Conservation (phyloP, 2,113 vertebrate genomes). For the Saimiri boliviensis region DNA sequence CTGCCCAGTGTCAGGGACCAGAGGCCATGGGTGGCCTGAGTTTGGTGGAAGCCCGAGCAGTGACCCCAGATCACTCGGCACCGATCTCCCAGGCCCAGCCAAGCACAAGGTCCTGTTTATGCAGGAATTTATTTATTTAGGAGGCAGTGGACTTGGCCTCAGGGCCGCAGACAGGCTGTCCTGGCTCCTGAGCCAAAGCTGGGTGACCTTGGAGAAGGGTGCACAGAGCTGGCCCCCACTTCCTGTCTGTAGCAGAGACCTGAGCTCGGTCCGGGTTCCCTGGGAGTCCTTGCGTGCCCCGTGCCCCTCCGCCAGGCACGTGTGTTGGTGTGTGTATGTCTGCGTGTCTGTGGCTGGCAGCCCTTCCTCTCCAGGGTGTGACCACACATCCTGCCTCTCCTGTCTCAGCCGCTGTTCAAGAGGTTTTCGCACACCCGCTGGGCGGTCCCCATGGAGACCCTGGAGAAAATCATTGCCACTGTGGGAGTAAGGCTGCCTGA, state of each 20-base stretch:
- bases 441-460: slow-evolving; percentile 79
- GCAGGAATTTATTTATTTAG: slow-evolving; percentile 55
- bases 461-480: slow-evolving; percentile 82
- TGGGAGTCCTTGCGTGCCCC: accelerated
- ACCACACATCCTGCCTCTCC: slow-evolving; percentile 28
- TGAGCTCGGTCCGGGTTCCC: background rate
- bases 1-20: background rate
- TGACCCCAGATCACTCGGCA: background rate
- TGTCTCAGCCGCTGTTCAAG: slow-evolving; percentile 82
- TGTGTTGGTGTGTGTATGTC: background rate
- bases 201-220: background rate
- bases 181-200: background rate
- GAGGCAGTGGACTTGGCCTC: background rate
- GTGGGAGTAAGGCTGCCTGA: slow-evolving; percentile 76
- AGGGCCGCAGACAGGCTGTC: background rate
- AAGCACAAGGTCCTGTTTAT: slow-evolving; percentile 10
- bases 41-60: accelerated
- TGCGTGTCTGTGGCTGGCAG: background rate
- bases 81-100: background rate
- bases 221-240: background rate
- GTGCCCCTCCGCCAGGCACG: background rate
- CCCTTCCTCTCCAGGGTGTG: background rate
- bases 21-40: background rate
- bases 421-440: slow-evolving; percentile 87
- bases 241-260: background rate